Evolutionary conservation across 2,797 vertebrate genomes (phyloP), one percentile per base, ranked within the genome.

Genomic region (Delichon dasypus): DNA sequence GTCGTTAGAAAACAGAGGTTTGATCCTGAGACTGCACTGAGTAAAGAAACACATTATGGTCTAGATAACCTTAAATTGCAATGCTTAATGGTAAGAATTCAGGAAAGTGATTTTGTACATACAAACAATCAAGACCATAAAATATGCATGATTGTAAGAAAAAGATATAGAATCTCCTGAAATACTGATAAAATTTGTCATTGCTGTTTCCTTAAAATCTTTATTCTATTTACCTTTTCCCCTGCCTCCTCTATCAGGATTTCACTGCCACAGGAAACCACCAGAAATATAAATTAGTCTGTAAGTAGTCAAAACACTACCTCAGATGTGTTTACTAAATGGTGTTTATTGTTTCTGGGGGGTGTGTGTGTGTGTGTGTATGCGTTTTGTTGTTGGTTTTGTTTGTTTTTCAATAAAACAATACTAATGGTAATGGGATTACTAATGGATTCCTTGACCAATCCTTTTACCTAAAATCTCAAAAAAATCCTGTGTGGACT

Each of bases 251-350:
- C 40, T 34, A 26, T 85, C 47, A 80, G 29, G 57, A 89, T 80
- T 80, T 80, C 8, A 42, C 7, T 61, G 30, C n/a, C 70, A 75
- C 44, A 85, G 54, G 54, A 93, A 95, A 88, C 30, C 58, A 84
- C 44, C 18, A 88, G 42, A 80, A 94, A 93, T 18, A 77, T 6
- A 87, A 90, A 87, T 61, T 42, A 42, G 71, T 7, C 40, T 94
- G 65, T n/a, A 79, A 89, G 60, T 3, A 89, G 71, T 34, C 60
- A 92, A 91, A 94, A 85, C 70, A 82, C 20, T 62, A 47, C 26
- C 53, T 87, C 47, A 85, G 84, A 90, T 36, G 17, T 53, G 64
- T 86, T 88, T 78, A 92, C 58, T 61, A 87, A 95, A 89, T 76
- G 30, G 58, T 81, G 27, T 54, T 85, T 88, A 23, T 40, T 88